Percentiles rank a stretch among this genome's conserved stretches.
Conservation (phyloP, 2,888 invertebrate species). For the Phaedon cochleariae region DNA sequence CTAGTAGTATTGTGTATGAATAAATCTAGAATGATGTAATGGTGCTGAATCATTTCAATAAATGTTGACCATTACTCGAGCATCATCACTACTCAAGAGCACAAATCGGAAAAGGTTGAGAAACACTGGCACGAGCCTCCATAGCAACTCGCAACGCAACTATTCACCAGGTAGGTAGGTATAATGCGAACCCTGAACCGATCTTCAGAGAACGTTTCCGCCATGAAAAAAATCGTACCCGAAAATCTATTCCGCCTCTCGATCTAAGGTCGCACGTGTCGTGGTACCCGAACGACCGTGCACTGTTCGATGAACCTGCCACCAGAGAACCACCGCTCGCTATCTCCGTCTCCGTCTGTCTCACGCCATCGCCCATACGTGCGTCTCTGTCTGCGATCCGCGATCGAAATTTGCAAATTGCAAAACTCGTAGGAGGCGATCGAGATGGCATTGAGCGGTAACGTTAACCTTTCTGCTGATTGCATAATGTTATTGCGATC, state of each 20-base stretch:
- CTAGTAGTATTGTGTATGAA: no score
- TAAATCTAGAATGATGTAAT: no score
- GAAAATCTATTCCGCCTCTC: slow-evolving; percentile 22
- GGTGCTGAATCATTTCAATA: no score
- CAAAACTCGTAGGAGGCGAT: slow-evolving; percentile 45
- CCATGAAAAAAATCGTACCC: not conserved
- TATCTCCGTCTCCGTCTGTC: slow-evolving; percentile 13
- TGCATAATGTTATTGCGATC: slow-evolving; percentile 53
- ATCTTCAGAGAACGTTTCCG: not conserved
- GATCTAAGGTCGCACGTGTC: slow-evolving; percentile 31
- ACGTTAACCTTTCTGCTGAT: slow-evolving; percentile 50
- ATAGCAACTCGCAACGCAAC: no score
- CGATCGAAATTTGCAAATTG: slow-evolving; percentile 43
- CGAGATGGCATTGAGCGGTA: slow-evolving; percentile 48
- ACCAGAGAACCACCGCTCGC: no score
- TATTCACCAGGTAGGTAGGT: no score
- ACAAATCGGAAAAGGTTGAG: no score
- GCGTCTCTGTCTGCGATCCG: slow-evolving; percentile 18
- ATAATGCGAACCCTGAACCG: not conserved
- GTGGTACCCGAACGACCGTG: slow-evolving; percentile 25
- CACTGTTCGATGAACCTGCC: slow-evolving; percentile 43
- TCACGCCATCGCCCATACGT: not conserved
- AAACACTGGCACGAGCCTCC: no score
- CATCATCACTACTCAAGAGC: no score
- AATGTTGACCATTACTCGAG: no score